phyloP scores from a whole-genome alignment of 1,140 invertebrate species.

The Vanessa atalanta region DNA sequence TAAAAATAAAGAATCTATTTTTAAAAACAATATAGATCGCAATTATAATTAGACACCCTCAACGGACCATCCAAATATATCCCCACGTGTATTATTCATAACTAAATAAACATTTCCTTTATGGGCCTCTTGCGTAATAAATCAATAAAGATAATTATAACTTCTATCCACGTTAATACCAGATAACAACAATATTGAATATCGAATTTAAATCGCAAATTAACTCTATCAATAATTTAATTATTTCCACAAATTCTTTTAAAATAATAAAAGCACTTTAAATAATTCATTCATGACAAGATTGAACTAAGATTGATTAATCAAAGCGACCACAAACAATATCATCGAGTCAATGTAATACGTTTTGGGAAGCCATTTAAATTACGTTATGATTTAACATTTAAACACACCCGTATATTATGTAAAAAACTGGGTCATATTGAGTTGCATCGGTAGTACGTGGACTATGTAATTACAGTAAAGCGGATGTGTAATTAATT shows the following conservation, averaged over 20 bases:
- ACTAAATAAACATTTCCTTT: background rate
- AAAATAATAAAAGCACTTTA: background rate
- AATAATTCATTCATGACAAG: background rate
- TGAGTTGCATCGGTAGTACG: slow-evolving; percentile 52
- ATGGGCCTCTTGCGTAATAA: slow-evolving; percentile 5
- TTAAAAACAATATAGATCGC: no score
- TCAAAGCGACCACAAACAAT: slow-evolving; percentile 13
- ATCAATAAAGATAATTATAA: background rate
- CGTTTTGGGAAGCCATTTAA: slow-evolving; percentile 35
- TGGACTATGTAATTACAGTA: slow-evolving; percentile 60
- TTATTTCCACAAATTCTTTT: background rate
- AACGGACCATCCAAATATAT: background rate
- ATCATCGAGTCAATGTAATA: slow-evolving; percentile 21
- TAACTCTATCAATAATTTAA: background rate
- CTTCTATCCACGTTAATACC: background rate
- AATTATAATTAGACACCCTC: background rate
- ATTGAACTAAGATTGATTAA: slow-evolving; percentile 1
- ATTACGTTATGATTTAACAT: slow-evolving; percentile 48
- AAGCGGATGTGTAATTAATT: slow-evolving; percentile 70
- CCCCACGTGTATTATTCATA: slow-evolving; percentile 2
- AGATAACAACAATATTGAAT: background rate
- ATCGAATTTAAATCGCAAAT: background rate
- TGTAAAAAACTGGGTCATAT: slow-evolving; percentile 60
- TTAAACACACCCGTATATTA: slow-evolving; percentile 2
- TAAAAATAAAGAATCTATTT: no score